Percentiles rank a stretch among this genome's conserved stretches.
phyloP scores from a whole-genome alignment of 92 coral and sea anemone genomes.

The Montipora capitata region DNA sequence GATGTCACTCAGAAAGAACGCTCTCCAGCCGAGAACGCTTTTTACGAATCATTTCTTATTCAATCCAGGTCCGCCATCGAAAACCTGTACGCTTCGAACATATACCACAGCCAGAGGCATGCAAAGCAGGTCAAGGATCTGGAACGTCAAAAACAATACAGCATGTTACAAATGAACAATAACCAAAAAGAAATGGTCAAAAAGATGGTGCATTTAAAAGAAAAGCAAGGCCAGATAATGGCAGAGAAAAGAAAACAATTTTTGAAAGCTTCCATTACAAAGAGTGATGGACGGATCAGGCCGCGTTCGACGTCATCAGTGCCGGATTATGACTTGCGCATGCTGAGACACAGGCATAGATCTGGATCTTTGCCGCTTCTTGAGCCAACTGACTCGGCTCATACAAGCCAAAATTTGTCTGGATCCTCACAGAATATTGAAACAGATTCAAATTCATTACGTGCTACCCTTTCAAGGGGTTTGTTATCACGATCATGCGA shows the following conservation, averaged over 20 bases:
- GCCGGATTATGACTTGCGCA: slow-evolving; percentile 46
- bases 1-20: slow-evolving; percentile 88
- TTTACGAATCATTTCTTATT: slow-evolving; percentile 93
- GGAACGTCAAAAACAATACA: slow-evolving; percentile 75
- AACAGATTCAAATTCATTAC: slow-evolving; percentile 41
- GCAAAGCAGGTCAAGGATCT: slow-evolving; percentile 88
- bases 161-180: slow-evolving; percentile 78
- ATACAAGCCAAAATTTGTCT: slow-evolving; percentile 64
- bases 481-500: slow-evolving; percentile 82
- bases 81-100: slow-evolving; percentile 93
- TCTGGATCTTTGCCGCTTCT: slow-evolving; percentile 85
- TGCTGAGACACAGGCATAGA: slow-evolving; percentile 67
- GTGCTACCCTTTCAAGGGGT: slow-evolving; percentile 48
- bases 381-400: slow-evolving; percentile 68
- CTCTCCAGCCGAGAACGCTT: slow-evolving; percentile 94
- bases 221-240: slow-evolving; percentile 80
- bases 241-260: slow-evolving; percentile 74
- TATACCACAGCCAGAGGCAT: slow-evolving; percentile 93
- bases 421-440: slow-evolving; percentile 75
- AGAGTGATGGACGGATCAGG: slow-evolving; percentile 62
- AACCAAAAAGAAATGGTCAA: slow-evolving; percentile 88
- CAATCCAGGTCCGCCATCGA: slow-evolving; percentile 96
- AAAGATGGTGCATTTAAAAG: slow-evolving; percentile 86
- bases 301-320: slow-evolving; percentile 91
- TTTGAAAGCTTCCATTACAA: slow-evolving; percentile 43